Base-by-base conservation (phyloP, 2,113 vertebrate species). In the Butorides virescens region DNA sequence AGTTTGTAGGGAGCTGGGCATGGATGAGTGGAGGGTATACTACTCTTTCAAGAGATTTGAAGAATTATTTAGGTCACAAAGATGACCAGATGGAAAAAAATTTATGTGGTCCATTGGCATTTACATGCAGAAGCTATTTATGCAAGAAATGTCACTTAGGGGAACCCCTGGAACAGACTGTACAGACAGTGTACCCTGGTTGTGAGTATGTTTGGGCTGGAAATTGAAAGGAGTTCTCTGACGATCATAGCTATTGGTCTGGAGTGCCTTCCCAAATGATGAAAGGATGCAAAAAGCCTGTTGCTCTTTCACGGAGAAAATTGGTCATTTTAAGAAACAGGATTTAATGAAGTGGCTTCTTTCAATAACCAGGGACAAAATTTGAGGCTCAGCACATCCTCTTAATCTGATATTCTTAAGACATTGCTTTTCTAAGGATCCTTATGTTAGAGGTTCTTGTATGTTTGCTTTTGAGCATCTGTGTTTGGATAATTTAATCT, bases 401-500 rank as follows among this genome's bases (percentile, higher is more conserved):
- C 37, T 87, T 44, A 36, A 70, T 65, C 13, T 53, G 74, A 53
- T 92, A 61, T 23, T 32, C 44, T 44, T 86, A 85, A 91, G 44
- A 13, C 55, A 53, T 92, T 90, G 30, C 15, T 87, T 89, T 87
- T 75, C 80, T 67, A 70, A 84, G 70, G 3, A 79, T 81, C 37
- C 29, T 85, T 56, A 20, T 55, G 12, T 27, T 86, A 42, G 32
- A n/a, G 4, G 58, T 82, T 92, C 76, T 82, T 75, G 15, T 47
- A 39, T 82, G 87, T 95, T 94, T 92, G 58, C 50, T 95, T 96
- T 92, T 85, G 50, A 91, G 77, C 77, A 92, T 95, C 86, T 97
- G 87, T 95, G 94, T 96, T 96, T 97, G 77, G 83, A 75, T 95
- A 95, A 81, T 62, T 75, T 96, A 85, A 93, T 96, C 95, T 95